These are phyloP conservation scores for Ovis aries DNA, from an alignment of 2,113 vertebrate species.

Conservation along the genomic window ARS-UI_Ramb_v3.0 NC_056055.1:140079501-140080000, in stretches of 20 bases:
- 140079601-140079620: not conserved
- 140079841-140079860: not conserved
- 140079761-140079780: not conserved
- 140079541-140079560: not conserved
- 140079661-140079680: not conserved
- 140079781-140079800: not conserved
- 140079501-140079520: not conserved
- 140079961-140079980: not conserved
- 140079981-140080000: not conserved
- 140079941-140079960: not conserved
- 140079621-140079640: not conserved
- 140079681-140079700: not conserved
- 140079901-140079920: not conserved
- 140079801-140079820: not conserved
- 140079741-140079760: not conserved
- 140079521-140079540: conserved; percentile 8
- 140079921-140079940: not conserved
- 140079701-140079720: not conserved
- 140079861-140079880: not conserved
- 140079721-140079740: not conserved
- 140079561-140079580: not conserved
- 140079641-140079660: not conserved
- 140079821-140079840: not conserved
- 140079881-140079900: not conserved
- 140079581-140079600: not conserved